Base-by-base conservation (phyloP, 2,888 invertebrate species). In the Agrenia bidenticulata region DNA sequence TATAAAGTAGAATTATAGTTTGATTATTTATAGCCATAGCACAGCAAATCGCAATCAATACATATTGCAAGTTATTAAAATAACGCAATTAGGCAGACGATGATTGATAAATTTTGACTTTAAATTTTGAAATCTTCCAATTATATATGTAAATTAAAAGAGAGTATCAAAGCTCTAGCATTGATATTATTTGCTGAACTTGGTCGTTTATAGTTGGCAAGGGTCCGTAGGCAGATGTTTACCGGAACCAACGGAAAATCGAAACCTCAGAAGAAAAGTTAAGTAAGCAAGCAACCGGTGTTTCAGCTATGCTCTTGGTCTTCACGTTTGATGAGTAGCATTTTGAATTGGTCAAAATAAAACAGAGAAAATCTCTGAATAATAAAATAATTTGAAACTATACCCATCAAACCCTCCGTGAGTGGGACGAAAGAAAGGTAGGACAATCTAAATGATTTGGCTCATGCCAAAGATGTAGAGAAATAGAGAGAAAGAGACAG, bases 31-130 rank as follows among this genome's bases (percentile, higher is more conserved):
- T 58, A 58, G 58, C 64, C 64, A 64, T 64, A 64, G 64, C 64
- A 64, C 64, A 64, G 64, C 64, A 64, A 64, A 53, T 64, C 58
- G 63, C 51, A 63, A 56, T 56, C 49, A 57, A 50, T 55, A 50
- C n/a, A n/a, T 53, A 27, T 41, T 59, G 58, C 54, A 42, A 45
- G 58, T 15, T 58, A 42, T 45, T 41, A 41, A 45, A 45, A 19
- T 51, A 23, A 51, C 32, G 32, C 51, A 24, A 24, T 23, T 19
- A 51, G 51, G 51, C 51, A 51, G 51, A 51, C 51, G 45, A 45
- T 45, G 45, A 45, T 45, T 45, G 45, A n/a, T n/a, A 17, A 45
- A 45, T 45, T 45, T 45, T 11, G 45, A 45, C 5, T 45, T 45
- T 15, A 45, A 45, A 11, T 17, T 17, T 45, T 45, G 5, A 45